Evolutionary conservation across 1,140 invertebrate genomes (phyloP), one percentile per base, ranked within the genome.

Genomic region (Drosophila rufa): DNA sequence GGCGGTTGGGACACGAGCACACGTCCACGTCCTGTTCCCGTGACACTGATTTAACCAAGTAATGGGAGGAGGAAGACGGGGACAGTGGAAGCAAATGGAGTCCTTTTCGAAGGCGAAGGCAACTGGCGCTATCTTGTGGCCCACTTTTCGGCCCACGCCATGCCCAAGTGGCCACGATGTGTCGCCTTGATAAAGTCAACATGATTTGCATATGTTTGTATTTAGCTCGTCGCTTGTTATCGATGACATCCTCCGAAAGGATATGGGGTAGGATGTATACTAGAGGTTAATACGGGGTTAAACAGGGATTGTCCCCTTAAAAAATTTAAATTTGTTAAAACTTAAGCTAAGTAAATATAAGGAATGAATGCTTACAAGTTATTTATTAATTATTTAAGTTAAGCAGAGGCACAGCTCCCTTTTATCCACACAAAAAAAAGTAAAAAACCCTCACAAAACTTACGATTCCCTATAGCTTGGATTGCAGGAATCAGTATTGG

Each of bases 31-130:
- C 64, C 79, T 90, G 85, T 83, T 90, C 85, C 81, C 85, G 85
- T 90, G 85, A 90, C 85, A 90, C 85, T 90, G 85, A 90, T 90
- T 90, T 80, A 50, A 64, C 47, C 55, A 19, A 8, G n/a, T 27
- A 17, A 30, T 4, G 36, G 38, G 8, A n/a, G 53, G 53, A 38
- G 64, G 22, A 19, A n/a, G 15, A 27, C 15, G 58, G 70, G 45
- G 17, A 40, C 1, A n/a, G n/a, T 40, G 17, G 36, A 1, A n/a
- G n/a, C 50, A 51, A 12, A 30, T 33, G 19, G n/a, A 15, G 15
- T 45, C 22, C 45, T 48, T 61, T 55, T 33, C 67, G 30, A 66
- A 70, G 70, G 48, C 67, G 48, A 53, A 77, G 60, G 48, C 45
- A 65, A 53, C 56, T 55, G 67, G 36, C 48, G 55, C 27, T 58